A percentile compares a stretch with the other conserved stretches of the same genome.
Conservation (phyloP, 1,140 invertebrate genomes). For the Zaprionus davidi region DNA sequence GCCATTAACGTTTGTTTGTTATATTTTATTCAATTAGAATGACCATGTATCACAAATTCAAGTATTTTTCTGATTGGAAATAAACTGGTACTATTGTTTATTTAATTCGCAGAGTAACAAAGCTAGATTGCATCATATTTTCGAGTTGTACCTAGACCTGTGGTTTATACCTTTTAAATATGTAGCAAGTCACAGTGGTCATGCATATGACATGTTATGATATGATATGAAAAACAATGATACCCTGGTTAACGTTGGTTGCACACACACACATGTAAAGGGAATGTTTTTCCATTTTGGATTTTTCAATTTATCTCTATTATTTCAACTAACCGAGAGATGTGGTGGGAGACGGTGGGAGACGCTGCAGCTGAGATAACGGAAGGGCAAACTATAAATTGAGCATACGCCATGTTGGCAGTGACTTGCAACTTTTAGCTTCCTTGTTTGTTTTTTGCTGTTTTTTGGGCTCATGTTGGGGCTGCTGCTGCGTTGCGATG, state of each 20-base stretch:
- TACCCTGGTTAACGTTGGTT: background rate
- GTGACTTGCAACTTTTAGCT: conserved; percentile 14
- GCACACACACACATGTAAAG: background rate
- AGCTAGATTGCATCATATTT: no score
- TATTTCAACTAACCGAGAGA: background rate
- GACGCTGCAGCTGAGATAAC: background rate
- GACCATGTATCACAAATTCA: background rate
- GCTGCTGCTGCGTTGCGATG: conserved; percentile 8
- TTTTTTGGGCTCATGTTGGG: background rate
- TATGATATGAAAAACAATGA: background rate
- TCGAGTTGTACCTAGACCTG: no score
- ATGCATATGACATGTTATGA: background rate
- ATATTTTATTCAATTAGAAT: background rate
- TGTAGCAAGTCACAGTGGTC: no score
- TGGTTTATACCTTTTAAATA: no score
- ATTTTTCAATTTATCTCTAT: conserved; percentile 8
- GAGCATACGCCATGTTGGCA: conserved; percentile 30
- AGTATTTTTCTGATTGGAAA: no score
- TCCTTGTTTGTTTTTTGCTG: background rate
- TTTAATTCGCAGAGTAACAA: no score
- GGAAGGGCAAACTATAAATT: conserved; percentile 17
- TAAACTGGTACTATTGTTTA: no score
- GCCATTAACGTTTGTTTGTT: no score
- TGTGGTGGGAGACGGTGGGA: background rate
- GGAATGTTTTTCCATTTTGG: background rate